Conservation (phyloP, 2,113 vertebrate genomes). For the Ursus arctos region DNA sequence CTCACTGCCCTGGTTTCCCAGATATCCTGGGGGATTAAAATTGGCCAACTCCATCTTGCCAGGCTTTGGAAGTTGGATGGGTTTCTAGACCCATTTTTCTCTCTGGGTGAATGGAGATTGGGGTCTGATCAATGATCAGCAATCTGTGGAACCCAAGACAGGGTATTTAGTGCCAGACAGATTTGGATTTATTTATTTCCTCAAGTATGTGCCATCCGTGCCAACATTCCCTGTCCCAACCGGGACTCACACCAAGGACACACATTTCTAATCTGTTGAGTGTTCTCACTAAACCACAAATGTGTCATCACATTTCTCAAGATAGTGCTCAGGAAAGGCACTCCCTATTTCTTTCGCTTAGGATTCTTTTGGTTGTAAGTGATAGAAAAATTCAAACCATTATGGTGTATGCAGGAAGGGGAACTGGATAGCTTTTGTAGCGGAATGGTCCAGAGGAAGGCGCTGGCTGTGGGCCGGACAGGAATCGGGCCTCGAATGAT, state of each 20-base stretch:
- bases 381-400: neutral
- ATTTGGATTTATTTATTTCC: conserved; percentile 26
- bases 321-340: neutral
- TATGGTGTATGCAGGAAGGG: neutral
- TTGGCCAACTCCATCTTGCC: neutral
- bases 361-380: neutral
- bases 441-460: neutral
- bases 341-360: neutral
- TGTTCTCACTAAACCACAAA: neutral
- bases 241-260: neutral
- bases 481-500: neutral
- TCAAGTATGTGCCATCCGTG: neutral
- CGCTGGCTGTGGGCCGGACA: rapidly evolving
- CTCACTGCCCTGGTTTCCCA: neutral
- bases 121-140: neutral
- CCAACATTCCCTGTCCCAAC: neutral
- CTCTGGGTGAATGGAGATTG: conserved; percentile 25
- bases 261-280: neutral
- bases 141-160: neutral
- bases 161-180: neutral
- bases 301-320: neutral
- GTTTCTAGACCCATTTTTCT: conserved; percentile 45
- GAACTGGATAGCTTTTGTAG: neutral
- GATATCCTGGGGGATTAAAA: conserved; percentile 34
- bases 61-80: neutral